These are phyloP conservation scores for Muschampia plurimacula DNA, from an alignment of 2,888 invertebrate genomes.

Conservation along the genomic window DNA sequence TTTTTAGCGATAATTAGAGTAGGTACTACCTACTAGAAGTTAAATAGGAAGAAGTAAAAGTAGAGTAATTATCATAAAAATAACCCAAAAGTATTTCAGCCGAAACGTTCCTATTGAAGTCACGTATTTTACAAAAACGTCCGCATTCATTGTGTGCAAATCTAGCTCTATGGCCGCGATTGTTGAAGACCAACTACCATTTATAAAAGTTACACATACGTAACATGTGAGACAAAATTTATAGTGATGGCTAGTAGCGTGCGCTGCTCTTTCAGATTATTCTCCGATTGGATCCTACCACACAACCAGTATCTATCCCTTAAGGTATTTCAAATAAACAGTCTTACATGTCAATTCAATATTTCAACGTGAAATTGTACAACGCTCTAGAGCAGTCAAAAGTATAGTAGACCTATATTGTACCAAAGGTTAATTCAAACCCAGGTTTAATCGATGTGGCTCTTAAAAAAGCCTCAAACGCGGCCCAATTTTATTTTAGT, in stretches of 20 bases:
- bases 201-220: not conserved
- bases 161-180: not conserved
- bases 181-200: conserved; percentile 1
- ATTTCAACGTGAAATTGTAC: too few species aligned
- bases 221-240: not conserved
- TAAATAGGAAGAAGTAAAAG: not conserved
- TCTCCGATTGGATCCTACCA: not conserved
- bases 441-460: too few species aligned
- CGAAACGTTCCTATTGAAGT: not conserved
- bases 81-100: not conserved
- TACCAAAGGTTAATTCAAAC: too few species aligned
- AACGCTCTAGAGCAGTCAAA: too few species aligned
- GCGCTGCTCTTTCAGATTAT: not conserved
- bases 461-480: too few species aligned
- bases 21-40: not conserved
- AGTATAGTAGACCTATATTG: too few species aligned
- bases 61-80: not conserved
- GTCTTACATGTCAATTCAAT: too few species aligned
- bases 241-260: not conserved
- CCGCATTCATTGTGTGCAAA: conserved; percentile 7
- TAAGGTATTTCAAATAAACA: too few species aligned
- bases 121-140: not conserved
- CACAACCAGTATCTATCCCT: not conserved
- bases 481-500: too few species aligned
- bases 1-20: too few species aligned